Percentiles rank a stretch among this genome's conserved stretches.
Evolutionary conservation across 1,140 invertebrate species (phyloP).

Genomic region (Aphaenogaster rudis): DNA sequence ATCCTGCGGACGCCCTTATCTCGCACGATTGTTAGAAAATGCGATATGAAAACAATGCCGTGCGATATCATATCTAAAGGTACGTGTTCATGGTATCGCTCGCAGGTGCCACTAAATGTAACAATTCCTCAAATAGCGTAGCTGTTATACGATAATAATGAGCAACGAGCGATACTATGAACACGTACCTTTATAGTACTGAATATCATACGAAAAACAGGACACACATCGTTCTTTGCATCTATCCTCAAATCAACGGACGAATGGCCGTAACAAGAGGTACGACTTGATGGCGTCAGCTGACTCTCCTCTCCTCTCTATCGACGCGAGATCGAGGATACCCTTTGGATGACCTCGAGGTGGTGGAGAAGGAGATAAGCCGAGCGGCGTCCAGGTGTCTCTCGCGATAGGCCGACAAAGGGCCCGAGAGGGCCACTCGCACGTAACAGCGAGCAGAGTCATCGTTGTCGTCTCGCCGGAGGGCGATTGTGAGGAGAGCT

Average conservation of each 20-base stretch:
- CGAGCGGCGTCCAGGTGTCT: constrained; percentile 66
- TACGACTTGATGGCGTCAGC: constrained; percentile 40
- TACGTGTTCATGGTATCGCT: no score
- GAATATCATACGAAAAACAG: neutral
- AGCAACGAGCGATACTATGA: no score
- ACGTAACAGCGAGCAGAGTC: constrained; percentile 60
- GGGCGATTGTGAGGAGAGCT: constrained; percentile 33
- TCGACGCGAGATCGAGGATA: constrained; percentile 67
- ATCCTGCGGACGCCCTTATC: no score
- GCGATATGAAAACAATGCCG: neutral
- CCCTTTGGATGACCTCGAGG: constrained; percentile 60
- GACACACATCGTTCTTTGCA: neutral
- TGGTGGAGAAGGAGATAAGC: constrained; percentile 55
- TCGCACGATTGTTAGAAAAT: neutral
- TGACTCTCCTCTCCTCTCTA: constrained; percentile 18
- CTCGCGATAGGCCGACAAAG: constrained; percentile 67
- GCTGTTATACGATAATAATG: no score
- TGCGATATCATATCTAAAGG: neutral
- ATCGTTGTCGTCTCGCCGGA: constrained; percentile 54
- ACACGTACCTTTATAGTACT: no score
- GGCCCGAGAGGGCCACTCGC: constrained; percentile 47
- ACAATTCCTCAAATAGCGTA: no score
- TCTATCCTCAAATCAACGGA: constrained; percentile 4
- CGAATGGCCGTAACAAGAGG: constrained; percentile 37
- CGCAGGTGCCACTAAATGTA: no score